phyloP scores from a whole-genome alignment of 2,797 vertebrate genomes.

The Rhynchotus rufescens region DNA sequence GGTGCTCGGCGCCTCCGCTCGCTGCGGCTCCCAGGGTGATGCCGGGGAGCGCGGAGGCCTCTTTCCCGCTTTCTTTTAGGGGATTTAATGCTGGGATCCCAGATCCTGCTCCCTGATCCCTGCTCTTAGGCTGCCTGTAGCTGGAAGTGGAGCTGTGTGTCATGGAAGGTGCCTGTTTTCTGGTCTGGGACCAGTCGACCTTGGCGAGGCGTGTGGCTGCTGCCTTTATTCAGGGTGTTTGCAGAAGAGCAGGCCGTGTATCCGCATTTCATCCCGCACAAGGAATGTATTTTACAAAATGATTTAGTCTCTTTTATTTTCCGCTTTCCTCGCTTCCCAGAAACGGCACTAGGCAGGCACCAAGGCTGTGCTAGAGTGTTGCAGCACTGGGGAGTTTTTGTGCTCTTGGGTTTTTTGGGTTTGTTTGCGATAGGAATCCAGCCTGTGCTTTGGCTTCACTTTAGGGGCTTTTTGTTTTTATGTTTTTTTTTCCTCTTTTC shows the following conservation, averaged over 20 bases:
- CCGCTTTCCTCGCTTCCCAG: neutral
- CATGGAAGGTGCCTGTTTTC: neutral
- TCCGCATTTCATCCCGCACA: neutral
- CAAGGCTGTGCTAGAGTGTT: rapidly evolving
- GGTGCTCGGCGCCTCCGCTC: neutral
- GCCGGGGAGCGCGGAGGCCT: rapidly evolving
- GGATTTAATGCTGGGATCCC: neutral
- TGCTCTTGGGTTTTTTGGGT: neutral
- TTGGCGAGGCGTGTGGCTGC: neutral
- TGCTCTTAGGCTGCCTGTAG: neutral
- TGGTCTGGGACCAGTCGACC: conserved; percentile 25
- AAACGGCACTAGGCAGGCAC: neutral
- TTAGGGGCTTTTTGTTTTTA: neutral
- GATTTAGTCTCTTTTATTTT: neutral
- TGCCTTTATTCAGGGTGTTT: conserved; percentile 44
- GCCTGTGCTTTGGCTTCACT: neutral
- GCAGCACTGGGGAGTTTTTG: neutral
- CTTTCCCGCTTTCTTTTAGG: neutral
- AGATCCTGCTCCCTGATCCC: neutral
- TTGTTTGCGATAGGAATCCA: neutral
- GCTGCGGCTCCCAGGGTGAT: rapidly evolving
- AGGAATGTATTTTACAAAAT: conserved; percentile 20
- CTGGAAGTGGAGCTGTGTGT: neutral
- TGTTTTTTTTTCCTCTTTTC: too few relatives aligned
- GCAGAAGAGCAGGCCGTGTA: conserved; percentile 13